Conservation (phyloP, 2,797 vertebrate genomes). For the Cynodonichthys magdalenae region DNA sequence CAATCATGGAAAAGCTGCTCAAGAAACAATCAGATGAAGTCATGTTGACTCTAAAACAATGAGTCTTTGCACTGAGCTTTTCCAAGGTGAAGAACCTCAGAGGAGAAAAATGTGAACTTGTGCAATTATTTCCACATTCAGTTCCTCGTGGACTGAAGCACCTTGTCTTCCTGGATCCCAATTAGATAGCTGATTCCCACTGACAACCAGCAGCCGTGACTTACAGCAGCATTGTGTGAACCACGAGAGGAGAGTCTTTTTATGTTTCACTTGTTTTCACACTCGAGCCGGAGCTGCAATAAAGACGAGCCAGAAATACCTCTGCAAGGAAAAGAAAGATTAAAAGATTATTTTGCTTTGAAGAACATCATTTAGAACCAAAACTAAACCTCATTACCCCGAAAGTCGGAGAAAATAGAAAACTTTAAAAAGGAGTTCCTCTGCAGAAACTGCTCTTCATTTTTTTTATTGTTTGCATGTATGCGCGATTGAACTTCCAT, state of each 20-base stretch:
- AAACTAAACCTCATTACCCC: not conserved
- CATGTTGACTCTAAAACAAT: not conserved
- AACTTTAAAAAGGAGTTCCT: too few species aligned
- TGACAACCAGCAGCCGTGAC: slow-evolving; percentile 39
- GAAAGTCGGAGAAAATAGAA: too few species aligned
- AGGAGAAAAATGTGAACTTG: not conserved
- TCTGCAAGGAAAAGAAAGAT: not conserved
- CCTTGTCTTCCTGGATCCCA: slow-evolving; percentile 42
- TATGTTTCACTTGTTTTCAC: slow-evolving; percentile 21
- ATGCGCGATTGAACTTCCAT: slow-evolving; percentile 2
- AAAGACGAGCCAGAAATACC: slow-evolving; percentile 24
- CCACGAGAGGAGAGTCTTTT: slow-evolving; percentile 14
- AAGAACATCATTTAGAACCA: not conserved
- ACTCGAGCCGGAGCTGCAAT: not conserved
- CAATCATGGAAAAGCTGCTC: not conserved
- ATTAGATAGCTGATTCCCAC: slow-evolving; percentile 37
- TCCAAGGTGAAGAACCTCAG: slow-evolving; percentile 4
- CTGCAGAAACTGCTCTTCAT: too few species aligned
- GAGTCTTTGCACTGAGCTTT: not conserved
- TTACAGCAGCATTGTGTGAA: slow-evolving; percentile 14
- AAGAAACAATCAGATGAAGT: not conserved
- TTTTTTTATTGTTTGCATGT: too few species aligned
- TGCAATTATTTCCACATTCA: slow-evolving; percentile 26
- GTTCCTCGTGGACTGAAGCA: slow-evolving; percentile 28
- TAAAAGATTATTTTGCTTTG: not conserved